phyloP scores from a whole-genome alignment of 2,888 invertebrate species.

The Mythimna loreyi region DNA sequence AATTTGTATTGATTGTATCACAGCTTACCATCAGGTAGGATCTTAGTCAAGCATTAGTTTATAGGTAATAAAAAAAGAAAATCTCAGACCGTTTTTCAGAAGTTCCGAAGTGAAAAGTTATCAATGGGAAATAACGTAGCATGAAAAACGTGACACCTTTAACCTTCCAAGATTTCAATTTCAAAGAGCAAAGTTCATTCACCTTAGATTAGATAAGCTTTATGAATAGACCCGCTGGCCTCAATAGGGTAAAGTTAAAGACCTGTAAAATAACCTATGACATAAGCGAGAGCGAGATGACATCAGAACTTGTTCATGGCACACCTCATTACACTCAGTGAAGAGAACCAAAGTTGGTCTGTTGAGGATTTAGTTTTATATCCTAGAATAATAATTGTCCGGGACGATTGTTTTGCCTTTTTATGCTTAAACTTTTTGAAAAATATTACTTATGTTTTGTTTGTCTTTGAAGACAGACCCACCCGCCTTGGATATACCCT shows the following conservation, averaged over 20 bases:
- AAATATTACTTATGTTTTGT: neutral
- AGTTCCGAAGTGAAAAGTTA: neutral
- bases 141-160: neutral
- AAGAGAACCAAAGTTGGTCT: constrained; percentile 16
- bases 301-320: constrained; percentile 42
- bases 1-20: too few species aligned
- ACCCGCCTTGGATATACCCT: too few species aligned
- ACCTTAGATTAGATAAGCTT: constrained; percentile 28
- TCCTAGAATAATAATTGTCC: neutral
- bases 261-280: constrained; percentile 39
- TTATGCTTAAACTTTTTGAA: constrained; percentile 9
- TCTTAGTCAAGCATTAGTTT: too few species aligned
- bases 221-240: constrained; percentile 34
- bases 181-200: constrained; percentile 37
- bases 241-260: constrained; percentile 41
- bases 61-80: too few species aligned
- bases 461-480: neutral
- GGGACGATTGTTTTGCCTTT: neutral
- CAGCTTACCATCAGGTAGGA: too few species aligned
- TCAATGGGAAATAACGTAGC: neutral
- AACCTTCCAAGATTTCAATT: constrained; percentile 1
- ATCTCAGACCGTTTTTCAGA: too few species aligned
- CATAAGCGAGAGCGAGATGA: constrained; percentile 42
- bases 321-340: constrained; percentile 44
- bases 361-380: constrained; percentile 4